Evolutionary conservation across 2,797 vertebrate species (phyloP).

Genomic region (Adrianichthys oophorus): DNA sequence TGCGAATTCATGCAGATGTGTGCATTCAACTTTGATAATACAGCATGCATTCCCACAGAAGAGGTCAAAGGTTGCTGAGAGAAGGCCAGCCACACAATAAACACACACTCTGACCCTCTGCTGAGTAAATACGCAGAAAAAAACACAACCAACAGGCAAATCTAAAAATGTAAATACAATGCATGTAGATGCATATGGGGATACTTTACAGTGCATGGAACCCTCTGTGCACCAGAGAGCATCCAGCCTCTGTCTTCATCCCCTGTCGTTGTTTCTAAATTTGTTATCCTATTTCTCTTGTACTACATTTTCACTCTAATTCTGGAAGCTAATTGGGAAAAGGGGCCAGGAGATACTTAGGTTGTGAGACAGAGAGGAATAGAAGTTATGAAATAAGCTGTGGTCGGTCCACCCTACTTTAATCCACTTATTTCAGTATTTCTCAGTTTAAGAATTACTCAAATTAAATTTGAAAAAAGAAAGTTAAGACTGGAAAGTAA

Average conservation of each 20-base stretch:
- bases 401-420: slow-evolving; percentile 10
- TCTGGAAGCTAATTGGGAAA: slow-evolving; percentile 80
- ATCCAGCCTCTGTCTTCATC: slow-evolving; percentile 51
- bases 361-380: slow-evolving; percentile 33
- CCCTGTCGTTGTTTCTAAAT: slow-evolving; percentile 73
- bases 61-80: slow-evolving; percentile 61
- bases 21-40: slow-evolving; percentile 43
- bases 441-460: slow-evolving; percentile 35
- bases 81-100: slow-evolving; percentile 10
- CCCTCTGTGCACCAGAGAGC: slow-evolving; percentile 18
- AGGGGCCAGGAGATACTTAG: slow-evolving; percentile 65
- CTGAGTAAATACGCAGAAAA: slow-evolving; percentile 16
- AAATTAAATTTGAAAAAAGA: slow-evolving; percentile 23
- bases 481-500: slow-evolving; percentile 22
- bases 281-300: slow-evolving; percentile 81
- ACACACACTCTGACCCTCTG: slow-evolving; percentile 23
- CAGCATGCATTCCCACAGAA: slow-evolving; percentile 67
- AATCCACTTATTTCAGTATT: slow-evolving; percentile 22
- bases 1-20: background rate
- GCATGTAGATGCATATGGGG: slow-evolving; percentile 23
- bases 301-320: slow-evolving; percentile 82
- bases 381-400: slow-evolving; percentile 13
- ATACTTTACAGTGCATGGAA: slow-evolving; percentile 24
- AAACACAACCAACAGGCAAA: slow-evolving; percentile 2
- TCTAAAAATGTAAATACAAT: slow-evolving; percentile 13